Percentiles rank a stretch among this genome's conserved stretches.
Conservation (phyloP, 2,888 invertebrate species). For the Cheilosia urbana region DNA sequence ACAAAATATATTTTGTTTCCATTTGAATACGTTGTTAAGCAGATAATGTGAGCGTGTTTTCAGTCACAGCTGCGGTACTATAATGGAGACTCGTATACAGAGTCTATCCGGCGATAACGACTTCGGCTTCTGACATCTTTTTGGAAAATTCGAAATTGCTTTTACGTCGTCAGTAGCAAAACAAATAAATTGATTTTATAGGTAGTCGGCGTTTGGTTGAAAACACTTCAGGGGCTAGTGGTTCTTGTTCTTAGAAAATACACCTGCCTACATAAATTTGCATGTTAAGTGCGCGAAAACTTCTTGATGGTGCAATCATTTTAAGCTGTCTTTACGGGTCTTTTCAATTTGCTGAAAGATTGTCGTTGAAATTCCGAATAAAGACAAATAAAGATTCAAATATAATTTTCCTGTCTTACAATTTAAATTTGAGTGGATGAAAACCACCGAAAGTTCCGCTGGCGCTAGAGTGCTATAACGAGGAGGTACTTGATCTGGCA, state of each 20-base stretch:
- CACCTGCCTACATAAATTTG: too few species aligned
- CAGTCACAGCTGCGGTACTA: conserved; percentile 21
- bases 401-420: too few species aligned
- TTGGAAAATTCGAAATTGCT: conserved; percentile 25
- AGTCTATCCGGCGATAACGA: not conserved
- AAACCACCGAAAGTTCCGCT: too few species aligned
- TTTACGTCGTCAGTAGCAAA: conserved; percentile 29
- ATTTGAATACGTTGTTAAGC: conserved; percentile 36
- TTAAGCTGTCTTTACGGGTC: too few species aligned
- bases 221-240: not conserved
- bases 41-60: conserved; percentile 40
- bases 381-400: too few species aligned
- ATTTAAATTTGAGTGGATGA: too few species aligned
- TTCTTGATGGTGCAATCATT: too few species aligned
- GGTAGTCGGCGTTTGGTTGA: not conserved
- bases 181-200: conserved; percentile 40
- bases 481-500: too few species aligned
- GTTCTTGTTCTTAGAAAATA: not conserved
- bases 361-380: too few species aligned
- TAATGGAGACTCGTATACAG: conserved; percentile 45
- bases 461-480: too few species aligned
- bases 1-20: conserved; percentile 21
- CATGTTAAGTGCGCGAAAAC: too few species aligned
- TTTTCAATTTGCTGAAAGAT: too few species aligned
- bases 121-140: conserved; percentile 35